Base-by-base conservation (phyloP, 2,113 vertebrate species). In the Vulpes lagopus region DNA sequence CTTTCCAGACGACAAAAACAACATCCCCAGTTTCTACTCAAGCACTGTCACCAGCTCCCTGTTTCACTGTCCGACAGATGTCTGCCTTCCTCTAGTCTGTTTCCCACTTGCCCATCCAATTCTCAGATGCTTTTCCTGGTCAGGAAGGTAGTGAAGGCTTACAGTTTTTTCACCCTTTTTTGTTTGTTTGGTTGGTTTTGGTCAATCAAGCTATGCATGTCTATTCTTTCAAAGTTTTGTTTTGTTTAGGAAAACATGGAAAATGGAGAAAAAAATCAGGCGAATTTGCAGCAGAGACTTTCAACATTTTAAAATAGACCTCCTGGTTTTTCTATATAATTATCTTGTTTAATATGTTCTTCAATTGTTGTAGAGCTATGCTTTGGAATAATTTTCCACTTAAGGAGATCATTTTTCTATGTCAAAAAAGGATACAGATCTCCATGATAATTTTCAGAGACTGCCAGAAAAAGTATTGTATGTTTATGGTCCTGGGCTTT, bases 341-440 rank as follows among this genome's bases (percentile, higher is more conserved):
- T 62, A 19, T 64, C n/a, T 80, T 91, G 32, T 89, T 91, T 32
- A 43, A 62, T 57, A 81, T 60, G 23, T 84, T 38, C 71, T 59
- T 43, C 43, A 55, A 25, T 93, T 95, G 82, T 55, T 67, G 71
- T 92, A 38, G 15, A 15, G n/a, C 86, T 86, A 51, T 92, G 51
- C 59, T 82, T 95, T 84, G 93, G 92, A 93, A 60, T 87, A 67
- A 59, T 35, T 62, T 82, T 69, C 93, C 55, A 91, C 91, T 95
- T 90, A 43, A 83, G 80, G 43, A 93, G 53, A 88, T 89, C 43
- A 64, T 79, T 43, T 91, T 93, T 93, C 51, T 16, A 43, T 69
- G 25, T 43, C 71, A 69, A 65, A 83, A 95, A 76, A 83, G 94
- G 71, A 84, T 96, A 73, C 30, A 59, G 2, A 43, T 78, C 22